A percentile compares a stretch with the other conserved stretches of the same genome.
Conservation (phyloP, 2,113 vertebrate species). For the Psephotus haematonotus region DNA sequence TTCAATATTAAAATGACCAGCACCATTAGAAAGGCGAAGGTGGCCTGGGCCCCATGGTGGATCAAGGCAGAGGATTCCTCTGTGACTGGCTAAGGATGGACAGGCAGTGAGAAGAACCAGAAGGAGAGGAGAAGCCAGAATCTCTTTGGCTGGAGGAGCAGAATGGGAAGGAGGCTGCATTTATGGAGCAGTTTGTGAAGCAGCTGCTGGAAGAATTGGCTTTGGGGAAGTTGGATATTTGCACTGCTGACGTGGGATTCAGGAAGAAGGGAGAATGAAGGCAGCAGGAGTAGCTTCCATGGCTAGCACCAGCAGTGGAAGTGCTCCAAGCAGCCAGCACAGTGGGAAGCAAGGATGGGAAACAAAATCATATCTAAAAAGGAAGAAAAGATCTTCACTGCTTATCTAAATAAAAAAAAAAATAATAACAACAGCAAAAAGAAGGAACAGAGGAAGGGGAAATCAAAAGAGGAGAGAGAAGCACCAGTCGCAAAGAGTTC, state of each 20-base stretch:
- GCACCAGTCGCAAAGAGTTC: constrained; percentile 26
- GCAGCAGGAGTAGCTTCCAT: constrained; percentile 19
- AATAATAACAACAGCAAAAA: neutral
- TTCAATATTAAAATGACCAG: constrained; percentile 18
- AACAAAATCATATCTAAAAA: neutral
- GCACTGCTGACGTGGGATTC: constrained; percentile 26
- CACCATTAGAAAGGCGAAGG: constrained; percentile 23
- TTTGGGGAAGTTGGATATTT: constrained; percentile 17
- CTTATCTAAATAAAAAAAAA: neutral
- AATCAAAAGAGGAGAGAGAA: constrained; percentile 37
- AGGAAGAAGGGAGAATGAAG: constrained; percentile 32
- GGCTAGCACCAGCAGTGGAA: constrained; percentile 30
- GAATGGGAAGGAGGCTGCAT: neutral
- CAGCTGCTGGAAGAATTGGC: constrained; percentile 35
- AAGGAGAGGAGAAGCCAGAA: neutral
- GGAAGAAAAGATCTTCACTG: constrained; percentile 28
- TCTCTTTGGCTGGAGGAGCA: constrained; percentile 33
- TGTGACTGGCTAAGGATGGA: constrained; percentile 41
- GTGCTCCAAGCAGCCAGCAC: constrained; percentile 1
- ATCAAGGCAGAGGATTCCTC: neutral
- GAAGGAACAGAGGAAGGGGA: neutral
- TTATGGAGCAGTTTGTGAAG: neutral
- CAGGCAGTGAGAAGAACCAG: neutral
- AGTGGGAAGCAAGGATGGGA: neutral
- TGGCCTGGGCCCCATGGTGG: neutral